Evolutionary conservation across 2,797 vertebrate genomes (phyloP).

Genomic region (Rhadinocentrus ornatus): DNA sequence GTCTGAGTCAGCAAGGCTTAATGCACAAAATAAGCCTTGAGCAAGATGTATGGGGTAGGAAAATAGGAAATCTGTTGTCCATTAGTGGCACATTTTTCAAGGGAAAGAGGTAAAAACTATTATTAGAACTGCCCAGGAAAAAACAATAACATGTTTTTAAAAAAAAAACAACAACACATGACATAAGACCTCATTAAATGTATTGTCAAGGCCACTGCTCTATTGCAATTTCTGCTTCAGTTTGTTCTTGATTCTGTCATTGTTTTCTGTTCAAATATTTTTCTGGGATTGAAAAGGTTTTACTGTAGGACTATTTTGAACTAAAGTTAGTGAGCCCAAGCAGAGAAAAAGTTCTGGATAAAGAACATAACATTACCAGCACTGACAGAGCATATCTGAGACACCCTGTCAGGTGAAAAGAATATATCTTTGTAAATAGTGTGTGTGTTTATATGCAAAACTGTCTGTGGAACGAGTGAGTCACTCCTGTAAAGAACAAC

Average conservation of each 20-base stretch:
- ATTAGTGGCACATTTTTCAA: slow-evolving; percentile 38
- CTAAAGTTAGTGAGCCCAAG: background rate
- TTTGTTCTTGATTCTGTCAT: background rate
- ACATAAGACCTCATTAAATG: background rate
- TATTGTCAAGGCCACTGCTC: background rate
- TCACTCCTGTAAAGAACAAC: slow-evolving; percentile 24
- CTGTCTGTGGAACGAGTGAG: slow-evolving; percentile 36
- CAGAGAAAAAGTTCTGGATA: background rate
- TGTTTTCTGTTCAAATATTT: background rate
- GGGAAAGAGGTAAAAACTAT: slow-evolving; percentile 41
- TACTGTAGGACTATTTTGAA: background rate
- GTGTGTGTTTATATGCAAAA: background rate
- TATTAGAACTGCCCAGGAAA: slow-evolving; percentile 41
- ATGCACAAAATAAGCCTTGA: slow-evolving; percentile 41
- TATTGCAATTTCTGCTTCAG: background rate
- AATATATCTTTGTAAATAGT: slow-evolving; percentile 35
- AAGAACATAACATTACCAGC: slow-evolving; percentile 31
- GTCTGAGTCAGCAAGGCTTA: slow-evolving; percentile 50
- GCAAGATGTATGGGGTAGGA: slow-evolving; percentile 23
- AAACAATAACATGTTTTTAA: slow-evolving; percentile 13
- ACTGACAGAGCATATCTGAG: slow-evolving; percentile 22
- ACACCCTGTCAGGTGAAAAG: slow-evolving; percentile 23
- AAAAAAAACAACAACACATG: slow-evolving; percentile 25
- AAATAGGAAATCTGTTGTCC: slow-evolving; percentile 64
- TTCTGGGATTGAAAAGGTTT: background rate